Evolutionary conservation across 2,797 vertebrate species (phyloP).

Genomic region (Onychomys torridus): DNA sequence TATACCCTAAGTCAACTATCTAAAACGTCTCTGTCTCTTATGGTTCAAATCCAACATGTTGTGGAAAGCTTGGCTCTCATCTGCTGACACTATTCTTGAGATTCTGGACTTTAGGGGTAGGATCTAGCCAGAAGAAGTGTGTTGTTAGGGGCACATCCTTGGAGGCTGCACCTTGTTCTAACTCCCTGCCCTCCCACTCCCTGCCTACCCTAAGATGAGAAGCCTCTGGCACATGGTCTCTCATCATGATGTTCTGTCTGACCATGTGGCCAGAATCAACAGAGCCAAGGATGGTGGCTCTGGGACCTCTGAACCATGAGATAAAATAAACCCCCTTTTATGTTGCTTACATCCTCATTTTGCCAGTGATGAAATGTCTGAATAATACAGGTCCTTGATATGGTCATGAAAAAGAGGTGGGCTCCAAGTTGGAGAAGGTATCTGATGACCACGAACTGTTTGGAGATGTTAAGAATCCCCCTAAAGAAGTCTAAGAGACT

Average conservation of each 20-base stretch:
- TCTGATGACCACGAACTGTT: conserved; percentile 46
- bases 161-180: not conserved
- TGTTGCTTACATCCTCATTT: not conserved
- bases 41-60: not conserved
- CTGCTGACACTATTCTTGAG: not conserved
- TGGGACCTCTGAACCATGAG: not conserved
- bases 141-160: not conserved
- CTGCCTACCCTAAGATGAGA: not conserved
- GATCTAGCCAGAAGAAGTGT: not conserved
- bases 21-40: not conserved
- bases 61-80: not conserved
- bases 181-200: not conserved
- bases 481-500: conserved; percentile 34
- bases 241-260: not conserved
- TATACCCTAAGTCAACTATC: conserved; percentile 32
- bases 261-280: not conserved
- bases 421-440: not conserved
- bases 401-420: conserved; percentile 12
- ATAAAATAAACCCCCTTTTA: not conserved
- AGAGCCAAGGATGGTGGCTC: not conserved
- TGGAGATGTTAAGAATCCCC: not conserved
- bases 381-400: not conserved
- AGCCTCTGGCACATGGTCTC: not conserved
- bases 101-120: not conserved
- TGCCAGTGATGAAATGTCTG: not conserved